These are phyloP conservation scores for Malacosoma neustria DNA, from an alignment of 2,888 invertebrate species.

Conservation along the genomic window DNA sequence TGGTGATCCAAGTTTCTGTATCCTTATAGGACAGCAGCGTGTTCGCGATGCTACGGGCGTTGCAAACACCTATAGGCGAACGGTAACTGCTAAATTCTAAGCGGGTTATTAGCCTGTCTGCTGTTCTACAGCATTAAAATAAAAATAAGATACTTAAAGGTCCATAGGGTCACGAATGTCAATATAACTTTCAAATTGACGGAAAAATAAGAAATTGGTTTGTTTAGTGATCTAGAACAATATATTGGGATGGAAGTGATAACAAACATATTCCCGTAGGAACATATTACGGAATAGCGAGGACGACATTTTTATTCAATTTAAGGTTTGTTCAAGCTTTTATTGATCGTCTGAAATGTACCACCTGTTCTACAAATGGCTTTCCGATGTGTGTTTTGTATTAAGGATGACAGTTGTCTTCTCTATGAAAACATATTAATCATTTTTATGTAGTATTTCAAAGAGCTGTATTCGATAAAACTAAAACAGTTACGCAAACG, in stretches of 20 bases:
- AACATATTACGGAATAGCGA: background rate
- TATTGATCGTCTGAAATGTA: background rate
- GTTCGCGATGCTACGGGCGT: background rate
- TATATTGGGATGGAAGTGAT: background rate
- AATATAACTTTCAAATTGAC: background rate
- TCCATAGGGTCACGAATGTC: too few species aligned
- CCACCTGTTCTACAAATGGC: background rate
- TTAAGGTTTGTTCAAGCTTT: background rate
- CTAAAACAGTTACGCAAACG: too few species aligned
- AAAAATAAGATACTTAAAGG: too few species aligned
- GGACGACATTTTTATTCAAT: background rate
- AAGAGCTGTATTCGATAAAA: too few species aligned
- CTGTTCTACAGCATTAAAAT: background rate
- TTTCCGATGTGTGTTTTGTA: background rate
- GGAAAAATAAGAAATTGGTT: constrained; percentile 6
- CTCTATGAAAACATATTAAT: background rate
- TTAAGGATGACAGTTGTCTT: background rate
- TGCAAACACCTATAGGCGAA: background rate
- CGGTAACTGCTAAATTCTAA: background rate
- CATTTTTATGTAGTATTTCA: too few species aligned
- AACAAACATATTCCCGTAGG: background rate
- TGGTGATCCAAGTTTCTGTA: background rate
- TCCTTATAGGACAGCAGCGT: background rate
- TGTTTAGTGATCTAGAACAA: constrained; percentile 1
- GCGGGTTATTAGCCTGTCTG: background rate